phyloP scores from a whole-genome alignment of 2,113 vertebrate species.

The Gallinago media region DNA sequence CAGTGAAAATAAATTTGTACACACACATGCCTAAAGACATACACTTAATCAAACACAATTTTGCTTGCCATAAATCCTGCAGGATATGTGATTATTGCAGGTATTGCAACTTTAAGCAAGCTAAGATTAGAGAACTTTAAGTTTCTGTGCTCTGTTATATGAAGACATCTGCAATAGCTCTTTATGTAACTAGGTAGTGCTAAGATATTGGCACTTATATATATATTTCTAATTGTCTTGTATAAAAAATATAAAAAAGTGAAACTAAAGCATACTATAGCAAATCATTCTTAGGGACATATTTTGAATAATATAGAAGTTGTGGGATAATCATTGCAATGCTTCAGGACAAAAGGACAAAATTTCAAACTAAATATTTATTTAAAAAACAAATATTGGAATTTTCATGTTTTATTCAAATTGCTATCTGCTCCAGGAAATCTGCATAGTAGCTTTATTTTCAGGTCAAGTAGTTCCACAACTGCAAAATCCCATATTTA shows the following conservation, averaged over 20 bases:
- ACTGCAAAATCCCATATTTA: not conserved
- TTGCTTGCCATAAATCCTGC: not conserved
- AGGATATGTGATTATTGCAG: not conserved
- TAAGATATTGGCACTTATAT: not conserved
- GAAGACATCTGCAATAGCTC: not conserved
- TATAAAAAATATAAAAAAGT: not conserved
- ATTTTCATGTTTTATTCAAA: slow-evolving; percentile 42
- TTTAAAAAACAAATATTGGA: not conserved
- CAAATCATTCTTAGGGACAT: not conserved
- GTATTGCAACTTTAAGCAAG: not conserved
- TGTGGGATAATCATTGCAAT: not conserved
- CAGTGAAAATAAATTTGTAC: not conserved
- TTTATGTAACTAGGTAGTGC: not conserved
- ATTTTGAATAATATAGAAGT: not conserved
- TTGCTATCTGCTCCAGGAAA: not conserved
- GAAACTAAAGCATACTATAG: not conserved
- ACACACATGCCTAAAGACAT: not conserved
- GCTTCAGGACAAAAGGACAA: slow-evolving; percentile 44
- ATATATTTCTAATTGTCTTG: not conserved
- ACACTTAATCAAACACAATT: not conserved
- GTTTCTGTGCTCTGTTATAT: not conserved
- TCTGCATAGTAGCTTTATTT: not conserved
- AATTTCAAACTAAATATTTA: slow-evolving; percentile 23
- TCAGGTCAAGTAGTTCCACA: not conserved
- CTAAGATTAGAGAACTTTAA: not conserved